These are phyloP conservation scores for Spizella passerina DNA, from an alignment of 2,797 vertebrate species.

Conservation along the genomic window DNA sequence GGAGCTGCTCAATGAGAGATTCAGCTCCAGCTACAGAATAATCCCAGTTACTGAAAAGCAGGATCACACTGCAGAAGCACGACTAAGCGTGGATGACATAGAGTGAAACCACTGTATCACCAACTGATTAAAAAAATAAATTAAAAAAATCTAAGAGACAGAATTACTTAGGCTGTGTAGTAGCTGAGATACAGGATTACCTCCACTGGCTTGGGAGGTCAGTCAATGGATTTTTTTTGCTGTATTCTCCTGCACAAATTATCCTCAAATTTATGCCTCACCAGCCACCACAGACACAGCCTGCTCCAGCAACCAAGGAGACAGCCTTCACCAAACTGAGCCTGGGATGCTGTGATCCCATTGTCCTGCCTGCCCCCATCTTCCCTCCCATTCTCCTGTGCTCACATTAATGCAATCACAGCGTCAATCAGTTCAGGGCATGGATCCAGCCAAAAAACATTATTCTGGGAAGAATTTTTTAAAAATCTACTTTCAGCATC, in stretches of 20 bases:
- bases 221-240: neutral
- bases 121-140: neutral
- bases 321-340: neutral
- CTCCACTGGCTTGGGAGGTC: neutral
- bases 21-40: neutral
- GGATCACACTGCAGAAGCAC: neutral
- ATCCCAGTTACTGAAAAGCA: neutral
- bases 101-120: neutral
- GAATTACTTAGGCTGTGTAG: neutral
- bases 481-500: neutral
- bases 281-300: neutral
- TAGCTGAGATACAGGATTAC: neutral
- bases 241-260: neutral
- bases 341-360: neutral
- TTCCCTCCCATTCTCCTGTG: neutral
- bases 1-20: neutral
- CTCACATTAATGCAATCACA: neutral
- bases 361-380: neutral
- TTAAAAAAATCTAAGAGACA: neutral
- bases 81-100: neutral
- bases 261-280: neutral
- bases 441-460: neutral
- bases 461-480: neutral
- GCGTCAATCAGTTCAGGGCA: neutral
- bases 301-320: neutral